Evolutionary conservation across 2,888 invertebrate genomes (phyloP), one percentile per base, ranked within the genome.

Genomic region (Leptinotarsa rubiginosa): DNA sequence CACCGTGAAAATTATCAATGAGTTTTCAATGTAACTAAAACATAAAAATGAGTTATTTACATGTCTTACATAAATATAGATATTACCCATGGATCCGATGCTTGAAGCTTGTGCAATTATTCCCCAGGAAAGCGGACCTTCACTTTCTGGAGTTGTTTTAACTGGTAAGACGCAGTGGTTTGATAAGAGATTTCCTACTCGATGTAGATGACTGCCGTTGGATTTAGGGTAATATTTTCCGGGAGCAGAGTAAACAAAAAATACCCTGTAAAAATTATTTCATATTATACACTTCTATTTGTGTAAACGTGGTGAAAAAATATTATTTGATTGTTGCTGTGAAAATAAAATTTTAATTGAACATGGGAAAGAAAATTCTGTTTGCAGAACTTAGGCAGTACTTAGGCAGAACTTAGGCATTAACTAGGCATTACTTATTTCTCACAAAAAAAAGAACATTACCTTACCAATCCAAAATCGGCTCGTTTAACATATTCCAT

Each of bases 51-150:
- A 7, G 31, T 41, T 10, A 41, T 16, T 54, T 18, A n/a, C 54
- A 54, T 18, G 10, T 5, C 18, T 47, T 59, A 7, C 15, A 22
- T n/a, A 59, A n/a, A 13, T 59, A 20, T 59, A 20, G 7, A 59
- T 66, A 22, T 50, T 66, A 66, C 79, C 77, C 73, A 79, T 73
- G 0, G 77, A 94, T 31, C 98, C 98, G 56, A 98, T 93, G 79
- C 97, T 97, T 47, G 97, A 97, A 72, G 96, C 94, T 88, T 98
- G 98, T 0, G 94, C 94, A 3, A 97, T 86, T 0, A 97, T 89
- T 0, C 86, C 85, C 88, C 88, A 88, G 3, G 86, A 81, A 15
- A 85, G 72, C 13, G 87, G 86, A 1, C 87, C 87, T 83, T 87
- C 87, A 77, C 84, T 84, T 76, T 86, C 76, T 1, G 86, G 83